Conservation (phyloP, 2,888 invertebrate species). For the Philereme transversata region DNA sequence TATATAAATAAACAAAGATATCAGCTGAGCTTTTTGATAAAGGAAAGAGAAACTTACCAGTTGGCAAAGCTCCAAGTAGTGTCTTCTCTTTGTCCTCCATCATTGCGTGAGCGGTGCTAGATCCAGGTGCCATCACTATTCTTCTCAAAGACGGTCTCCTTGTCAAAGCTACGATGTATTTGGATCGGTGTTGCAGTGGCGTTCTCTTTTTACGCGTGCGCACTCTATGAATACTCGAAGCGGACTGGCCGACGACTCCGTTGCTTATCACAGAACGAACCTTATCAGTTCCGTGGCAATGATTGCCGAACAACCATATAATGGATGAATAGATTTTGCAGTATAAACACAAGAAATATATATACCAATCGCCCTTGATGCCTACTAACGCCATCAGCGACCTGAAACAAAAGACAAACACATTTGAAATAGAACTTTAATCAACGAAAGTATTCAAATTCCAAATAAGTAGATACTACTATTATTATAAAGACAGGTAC, state of each 20-base stretch:
- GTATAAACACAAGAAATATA: conserved; percentile 73
- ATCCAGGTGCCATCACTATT: conserved; percentile 84
- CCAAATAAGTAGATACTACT: too few relatives aligned
- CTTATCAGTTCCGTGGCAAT: conserved; percentile 79
- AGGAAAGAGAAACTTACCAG: conserved; percentile 52
- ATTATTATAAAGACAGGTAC: too few relatives aligned
- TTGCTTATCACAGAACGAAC: conserved; percentile 75
- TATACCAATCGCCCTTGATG: conserved; percentile 72
- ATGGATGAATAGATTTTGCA: conserved; percentile 75
- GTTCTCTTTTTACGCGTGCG: conserved; percentile 76
- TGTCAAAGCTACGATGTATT: conserved; percentile 72
- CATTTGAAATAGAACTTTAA: too few relatives aligned
- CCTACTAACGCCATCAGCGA: conserved; percentile 78
- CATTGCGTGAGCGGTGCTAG: conserved; percentile 81
- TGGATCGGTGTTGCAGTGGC: conserved; percentile 63
- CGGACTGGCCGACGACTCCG: conserved; percentile 71
- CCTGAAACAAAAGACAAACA: conserved; percentile 60
- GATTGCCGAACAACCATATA: conserved; percentile 77
- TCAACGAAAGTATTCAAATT: too few relatives aligned
- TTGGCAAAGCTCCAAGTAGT: conserved; percentile 63
- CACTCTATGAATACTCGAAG: conserved; percentile 73
- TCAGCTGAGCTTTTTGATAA: not conserved
- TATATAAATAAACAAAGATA: conserved; percentile 4
- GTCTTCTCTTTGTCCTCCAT: conserved; percentile 81
- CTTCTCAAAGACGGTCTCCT: conserved; percentile 76